Evolutionary conservation across 2,113 vertebrate species (phyloP).

Genomic region (Aix galericulata): DNA sequence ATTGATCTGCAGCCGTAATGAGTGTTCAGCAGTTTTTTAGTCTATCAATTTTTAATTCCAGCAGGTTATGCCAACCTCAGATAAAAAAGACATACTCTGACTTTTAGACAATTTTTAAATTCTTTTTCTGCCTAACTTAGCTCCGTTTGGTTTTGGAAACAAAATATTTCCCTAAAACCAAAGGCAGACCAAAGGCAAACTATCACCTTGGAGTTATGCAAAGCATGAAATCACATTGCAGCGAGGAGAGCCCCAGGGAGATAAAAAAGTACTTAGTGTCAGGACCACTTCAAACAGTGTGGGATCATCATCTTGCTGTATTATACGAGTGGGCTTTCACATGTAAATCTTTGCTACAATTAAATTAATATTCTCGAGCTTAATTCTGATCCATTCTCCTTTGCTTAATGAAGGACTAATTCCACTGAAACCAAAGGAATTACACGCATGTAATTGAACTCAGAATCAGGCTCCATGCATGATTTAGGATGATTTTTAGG

Average conservation of each 20-base stretch:
- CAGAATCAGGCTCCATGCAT: neutral
- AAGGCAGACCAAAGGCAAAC: conserved; percentile 20
- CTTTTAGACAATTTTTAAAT: neutral
- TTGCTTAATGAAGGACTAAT: neutral
- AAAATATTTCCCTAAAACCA: neutral
- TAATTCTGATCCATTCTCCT: conserved; percentile 1
- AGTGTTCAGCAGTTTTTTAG: conserved; percentile 17
- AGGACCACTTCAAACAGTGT: neutral
- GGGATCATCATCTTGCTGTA: neutral
- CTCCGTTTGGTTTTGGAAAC: neutral
- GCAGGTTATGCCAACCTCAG: neutral
- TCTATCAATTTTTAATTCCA: neutral
- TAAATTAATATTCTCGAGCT: neutral
- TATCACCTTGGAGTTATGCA: neutral
- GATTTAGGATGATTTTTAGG: neutral
- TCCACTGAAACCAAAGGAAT: neutral
- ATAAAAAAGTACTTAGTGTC: neutral
- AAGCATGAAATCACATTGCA: neutral
- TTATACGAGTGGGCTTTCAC: neutral
- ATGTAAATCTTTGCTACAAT: neutral
- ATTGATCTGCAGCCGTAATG: conserved; percentile 13
- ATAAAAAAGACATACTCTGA: neutral
- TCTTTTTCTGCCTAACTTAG: neutral
- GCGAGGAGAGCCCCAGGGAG: neutral
- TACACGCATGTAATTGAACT: accelerated